Evolutionary conservation across 2,888 invertebrate genomes (phyloP).

Genomic region (Eupithecia tripunctaria): DNA sequence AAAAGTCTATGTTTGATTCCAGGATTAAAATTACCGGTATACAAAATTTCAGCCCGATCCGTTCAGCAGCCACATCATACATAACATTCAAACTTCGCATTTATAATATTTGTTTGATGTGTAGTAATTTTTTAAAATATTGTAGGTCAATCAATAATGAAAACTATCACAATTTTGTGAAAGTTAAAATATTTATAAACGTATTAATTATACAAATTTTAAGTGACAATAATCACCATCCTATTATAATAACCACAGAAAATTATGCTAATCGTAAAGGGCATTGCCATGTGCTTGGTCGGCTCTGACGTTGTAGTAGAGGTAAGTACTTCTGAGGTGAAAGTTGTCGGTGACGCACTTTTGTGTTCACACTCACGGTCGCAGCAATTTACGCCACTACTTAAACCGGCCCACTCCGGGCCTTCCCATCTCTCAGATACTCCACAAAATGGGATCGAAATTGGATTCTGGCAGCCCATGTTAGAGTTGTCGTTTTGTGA

Average conservation of each 20-base stretch:
- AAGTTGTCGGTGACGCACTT: constrained; percentile 81
- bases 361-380: constrained; percentile 70
- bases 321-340: constrained; percentile 63
- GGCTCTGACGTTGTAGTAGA: constrained; percentile 36
- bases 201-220: background rate
- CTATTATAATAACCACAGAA: constrained; percentile 13
- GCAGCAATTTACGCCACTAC: constrained; percentile 69
- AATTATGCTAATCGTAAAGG: constrained; percentile 36
- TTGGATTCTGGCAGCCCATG: constrained; percentile 58
- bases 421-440: constrained; percentile 55
- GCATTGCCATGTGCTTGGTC: constrained; percentile 36
- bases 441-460: constrained; percentile 51
- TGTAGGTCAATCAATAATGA: background rate
- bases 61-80: too few species aligned
- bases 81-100: too few species aligned
- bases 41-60: too few species aligned
- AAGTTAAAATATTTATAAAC: background rate
- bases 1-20: too few species aligned
- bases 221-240: constrained; percentile 12
- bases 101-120: too few species aligned
- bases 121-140: background rate
- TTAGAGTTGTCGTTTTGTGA: constrained; percentile 61
- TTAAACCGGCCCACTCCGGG: constrained; percentile 57
- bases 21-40: too few species aligned
- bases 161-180: background rate